phyloP scores from a whole-genome alignment of 2,797 vertebrate species.

The Platyrinchus mystaceus region DNA sequence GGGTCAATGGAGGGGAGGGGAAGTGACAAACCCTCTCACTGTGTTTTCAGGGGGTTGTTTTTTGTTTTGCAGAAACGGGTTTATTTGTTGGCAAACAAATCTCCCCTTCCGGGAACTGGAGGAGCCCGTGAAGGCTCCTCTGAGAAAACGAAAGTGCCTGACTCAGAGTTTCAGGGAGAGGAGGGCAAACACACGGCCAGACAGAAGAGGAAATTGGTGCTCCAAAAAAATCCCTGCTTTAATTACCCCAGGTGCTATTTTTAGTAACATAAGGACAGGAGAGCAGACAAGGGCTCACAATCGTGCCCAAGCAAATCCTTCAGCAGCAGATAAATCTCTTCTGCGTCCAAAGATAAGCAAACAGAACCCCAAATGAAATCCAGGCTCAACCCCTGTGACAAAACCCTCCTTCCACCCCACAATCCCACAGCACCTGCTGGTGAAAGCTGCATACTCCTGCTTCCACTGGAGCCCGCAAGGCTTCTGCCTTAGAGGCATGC shows the following conservation, averaged over 20 bases:
- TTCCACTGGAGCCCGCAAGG: rapidly evolving
- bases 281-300: neutral
- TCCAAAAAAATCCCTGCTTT: neutral
- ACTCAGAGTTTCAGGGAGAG: conserved; percentile 58
- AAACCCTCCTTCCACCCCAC: rapidly evolving
- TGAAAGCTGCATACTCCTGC: neutral
- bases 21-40: neutral
- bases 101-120: neutral
- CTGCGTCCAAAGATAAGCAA: neutral
- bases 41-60: neutral
- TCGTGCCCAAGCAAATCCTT: neutral
- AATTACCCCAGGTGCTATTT: neutral
- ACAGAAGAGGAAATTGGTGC: neutral
- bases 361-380: neutral
- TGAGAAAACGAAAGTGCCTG: conserved; percentile 39
- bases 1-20: neutral
- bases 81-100: conserved; percentile 13
- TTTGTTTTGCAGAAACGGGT: neutral
- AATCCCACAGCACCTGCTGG: rapidly evolving
- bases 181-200: neutral
- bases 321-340: neutral
- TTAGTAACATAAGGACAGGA: neutral
- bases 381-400: neutral
- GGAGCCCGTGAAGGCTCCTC: neutral
- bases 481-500: neutral